phyloP scores from a whole-genome alignment of 1,140 invertebrate species.

The Eupeodes corollae region DNA sequence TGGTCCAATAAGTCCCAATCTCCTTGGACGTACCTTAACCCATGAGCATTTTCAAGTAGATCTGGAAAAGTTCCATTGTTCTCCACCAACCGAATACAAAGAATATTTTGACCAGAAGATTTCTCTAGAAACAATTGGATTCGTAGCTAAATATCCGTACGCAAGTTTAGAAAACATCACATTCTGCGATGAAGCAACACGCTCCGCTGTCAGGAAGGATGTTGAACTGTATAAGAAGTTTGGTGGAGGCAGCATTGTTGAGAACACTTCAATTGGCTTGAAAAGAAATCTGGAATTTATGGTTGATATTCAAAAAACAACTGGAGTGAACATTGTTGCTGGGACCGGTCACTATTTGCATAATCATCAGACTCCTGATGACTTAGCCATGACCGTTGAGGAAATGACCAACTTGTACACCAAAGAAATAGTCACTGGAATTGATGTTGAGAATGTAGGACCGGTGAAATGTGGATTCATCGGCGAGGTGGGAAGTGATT shows the following conservation, averaged over 20 bases:
- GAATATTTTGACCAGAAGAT: constrained; percentile 39
- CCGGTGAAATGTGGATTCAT: constrained; percentile 60
- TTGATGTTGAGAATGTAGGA: constrained; percentile 13
- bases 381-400: constrained; percentile 2
- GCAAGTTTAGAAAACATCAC: constrained; percentile 48
- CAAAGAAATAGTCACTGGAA: constrained; percentile 4
- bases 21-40: constrained; percentile 52
- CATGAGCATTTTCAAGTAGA: constrained; percentile 65
- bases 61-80: constrained; percentile 45
- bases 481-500: constrained; percentile 64
- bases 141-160: constrained; percentile 63
- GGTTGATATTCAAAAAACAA: constrained; percentile 42
- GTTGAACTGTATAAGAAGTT: constrained; percentile 48
- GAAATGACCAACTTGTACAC: constrained; percentile 2
- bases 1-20: constrained; percentile 42
- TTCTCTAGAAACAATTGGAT: constrained; percentile 47
- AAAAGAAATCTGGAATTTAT: constrained; percentile 47
- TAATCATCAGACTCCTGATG: background rate
- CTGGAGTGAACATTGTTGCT: constrained; percentile 55
- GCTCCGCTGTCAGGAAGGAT: constrained; percentile 50
- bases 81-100: constrained; percentile 40
- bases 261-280: constrained; percentile 59
- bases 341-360: constrained; percentile 50
- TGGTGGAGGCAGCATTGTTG: constrained; percentile 63
- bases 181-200: constrained; percentile 44